Evolutionary conservation across 2,888 invertebrate species (phyloP).

Genomic region (Thymelicus sylvestris): DNA sequence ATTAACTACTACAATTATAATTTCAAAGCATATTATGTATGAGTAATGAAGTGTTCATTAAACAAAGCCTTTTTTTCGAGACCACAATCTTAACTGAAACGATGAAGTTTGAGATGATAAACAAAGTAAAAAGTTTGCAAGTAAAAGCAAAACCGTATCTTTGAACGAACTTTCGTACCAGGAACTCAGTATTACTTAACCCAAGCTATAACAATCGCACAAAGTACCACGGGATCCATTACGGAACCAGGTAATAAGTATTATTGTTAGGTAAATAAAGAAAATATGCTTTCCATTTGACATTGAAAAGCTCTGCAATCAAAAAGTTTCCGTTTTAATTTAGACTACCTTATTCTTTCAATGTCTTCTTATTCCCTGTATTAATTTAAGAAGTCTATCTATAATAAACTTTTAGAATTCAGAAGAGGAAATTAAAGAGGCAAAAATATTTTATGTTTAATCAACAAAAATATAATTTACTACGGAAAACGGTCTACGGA

Average conservation of each 20-base stretch:
- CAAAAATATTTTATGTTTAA: no score
- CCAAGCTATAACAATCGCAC: background rate
- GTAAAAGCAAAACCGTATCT: background rate
- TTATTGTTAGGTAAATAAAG: constrained; percentile 16
- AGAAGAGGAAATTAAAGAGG: no score
- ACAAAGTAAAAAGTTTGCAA: no score
- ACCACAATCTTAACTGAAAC: background rate
- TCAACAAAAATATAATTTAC: no score
- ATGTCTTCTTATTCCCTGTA: background rate
- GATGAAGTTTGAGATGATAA: no score
- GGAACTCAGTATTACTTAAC: background rate
- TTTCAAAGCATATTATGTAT: no score
- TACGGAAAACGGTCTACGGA: no score
- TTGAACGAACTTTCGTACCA: background rate
- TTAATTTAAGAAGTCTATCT: no score
- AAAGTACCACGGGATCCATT: background rate
- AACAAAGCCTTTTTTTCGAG: no score
- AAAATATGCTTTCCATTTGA: constrained; percentile 44
- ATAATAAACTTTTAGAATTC: no score
- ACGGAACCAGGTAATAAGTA: background rate
- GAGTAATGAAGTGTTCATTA: no score
- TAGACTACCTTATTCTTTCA: background rate
- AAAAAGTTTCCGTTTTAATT: constrained; percentile 37
- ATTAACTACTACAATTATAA: no score
- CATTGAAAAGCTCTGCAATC: constrained; percentile 43